These are phyloP conservation scores for Heteractis magnifica DNA, from an alignment of 92 coral and sea anemone genomes.

Conservation along the genomic window DNA sequence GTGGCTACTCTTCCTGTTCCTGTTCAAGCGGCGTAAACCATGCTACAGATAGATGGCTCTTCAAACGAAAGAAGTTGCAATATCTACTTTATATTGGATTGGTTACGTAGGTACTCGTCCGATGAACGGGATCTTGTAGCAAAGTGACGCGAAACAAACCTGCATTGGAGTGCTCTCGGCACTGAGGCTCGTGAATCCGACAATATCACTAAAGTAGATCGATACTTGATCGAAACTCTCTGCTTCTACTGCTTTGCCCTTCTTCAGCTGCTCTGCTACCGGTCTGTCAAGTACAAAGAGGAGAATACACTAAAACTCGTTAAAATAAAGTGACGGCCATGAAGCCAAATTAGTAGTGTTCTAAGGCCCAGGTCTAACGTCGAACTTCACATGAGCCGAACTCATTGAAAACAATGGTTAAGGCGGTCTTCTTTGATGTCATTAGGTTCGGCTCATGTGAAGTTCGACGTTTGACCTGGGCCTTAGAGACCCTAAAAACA, in stretches of 20 bases:
- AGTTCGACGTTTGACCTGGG: too few relatives aligned
- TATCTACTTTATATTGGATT: neutral
- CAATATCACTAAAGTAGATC: conserved; percentile 96
- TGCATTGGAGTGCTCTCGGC: conserved; percentile 97
- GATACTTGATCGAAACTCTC: conserved; percentile 91
- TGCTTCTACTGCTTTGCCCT: conserved; percentile 91
- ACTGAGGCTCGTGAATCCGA: conserved; percentile 90
- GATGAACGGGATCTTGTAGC: neutral
- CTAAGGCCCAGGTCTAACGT: too few relatives aligned
- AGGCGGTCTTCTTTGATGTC: too few relatives aligned
- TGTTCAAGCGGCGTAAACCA: neutral
- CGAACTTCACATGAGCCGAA: too few relatives aligned
- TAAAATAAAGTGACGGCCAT: neutral
- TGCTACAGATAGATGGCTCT: neutral
- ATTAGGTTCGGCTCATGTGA: too few relatives aligned
- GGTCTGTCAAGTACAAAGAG: conserved; percentile 38
- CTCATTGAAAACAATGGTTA: too few relatives aligned
- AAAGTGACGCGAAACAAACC: conserved; percentile 47
- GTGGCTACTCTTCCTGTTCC: neutral
- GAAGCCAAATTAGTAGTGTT: too few relatives aligned
- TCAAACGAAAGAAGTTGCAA: neutral
- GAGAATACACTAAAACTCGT: neutral
- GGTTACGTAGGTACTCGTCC: too few relatives aligned
- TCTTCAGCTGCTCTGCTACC: conserved; percentile 97
- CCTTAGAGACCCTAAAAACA: too few relatives aligned